Evolutionary conservation across 2,797 vertebrate genomes (phyloP), one percentile per base, ranked within the genome.

Genomic region (Euthynnus affinis): DNA sequence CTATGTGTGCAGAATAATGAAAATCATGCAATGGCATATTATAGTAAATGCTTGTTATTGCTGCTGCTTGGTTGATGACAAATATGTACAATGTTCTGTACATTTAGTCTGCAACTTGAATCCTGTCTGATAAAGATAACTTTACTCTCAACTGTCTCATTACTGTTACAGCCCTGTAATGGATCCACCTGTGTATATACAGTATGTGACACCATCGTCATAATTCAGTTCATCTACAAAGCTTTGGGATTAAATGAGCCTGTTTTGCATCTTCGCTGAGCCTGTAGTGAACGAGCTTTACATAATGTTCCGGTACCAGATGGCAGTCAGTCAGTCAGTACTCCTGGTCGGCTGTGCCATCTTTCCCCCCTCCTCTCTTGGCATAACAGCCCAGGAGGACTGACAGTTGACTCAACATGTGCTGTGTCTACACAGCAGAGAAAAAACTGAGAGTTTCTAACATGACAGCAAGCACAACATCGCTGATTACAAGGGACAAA

Each of bases 81-180:
- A 59, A 61, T 91, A 89, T 92, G 82, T 90, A 89, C 87, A 91
- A 84, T 87, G 56, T 20, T 78, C 83, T 90, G 76, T 89, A 89
- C 84, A 90, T 71, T 62, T 53, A 55, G n/a, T 51, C 32, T 18
- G 34, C 63, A 52, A 48, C 44, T 57, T 65, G 51, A 49, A 49
- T 69, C 25, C 71, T 46, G 46, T 34, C 34, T 60, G 44, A 68
- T 23, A 32, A 42, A 68, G 62, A 80, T 48, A 74, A 59, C 29
- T 66, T 60, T 40, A 58, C n/a, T 23, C 15, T 52, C 40, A 56
- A 42, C 61, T 66, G 58, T 58, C 48, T 66, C 23, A 57, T 34
- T 9, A 37, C 37, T 69, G 51, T 71, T 57, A 59, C 62, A 81
- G 61, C 61, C 62, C 58, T 84, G 57, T 83, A 3, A 67, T 73